A percentile compares a stretch with the other conserved stretches of the same genome.
phyloP scores from a whole-genome alignment of 2,797 vertebrate genomes.

The Rhabdomys pumilio region DNA sequence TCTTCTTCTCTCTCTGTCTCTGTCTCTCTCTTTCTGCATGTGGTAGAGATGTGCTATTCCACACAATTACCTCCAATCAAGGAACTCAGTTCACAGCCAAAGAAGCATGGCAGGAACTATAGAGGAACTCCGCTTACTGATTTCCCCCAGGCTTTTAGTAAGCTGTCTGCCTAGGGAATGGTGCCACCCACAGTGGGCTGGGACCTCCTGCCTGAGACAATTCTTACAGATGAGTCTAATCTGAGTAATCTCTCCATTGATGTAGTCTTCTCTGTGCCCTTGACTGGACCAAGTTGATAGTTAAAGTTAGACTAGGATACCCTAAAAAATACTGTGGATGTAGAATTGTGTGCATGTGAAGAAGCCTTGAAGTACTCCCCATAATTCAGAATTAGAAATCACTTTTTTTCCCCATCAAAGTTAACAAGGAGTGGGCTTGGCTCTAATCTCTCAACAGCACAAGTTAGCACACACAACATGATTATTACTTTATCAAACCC shows the following conservation, averaged over 20 bases:
- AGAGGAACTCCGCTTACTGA: not conserved
- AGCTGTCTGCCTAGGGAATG: not conserved
- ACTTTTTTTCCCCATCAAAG: accelerated
- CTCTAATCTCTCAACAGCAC: not conserved
- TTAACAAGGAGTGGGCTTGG: no score
- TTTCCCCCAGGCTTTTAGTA: not conserved
- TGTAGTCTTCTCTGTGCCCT: not conserved
- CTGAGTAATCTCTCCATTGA: not conserved
- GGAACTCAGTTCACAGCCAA: not conserved
- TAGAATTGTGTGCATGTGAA: accelerated
- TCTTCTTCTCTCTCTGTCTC: no score
- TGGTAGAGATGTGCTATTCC: not conserved
- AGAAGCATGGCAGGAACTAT: not conserved
- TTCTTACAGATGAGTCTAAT: not conserved
- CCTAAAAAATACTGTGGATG: not conserved
- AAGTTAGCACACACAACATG: not conserved
- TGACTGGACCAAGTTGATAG: not conserved
- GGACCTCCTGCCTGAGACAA: not conserved
- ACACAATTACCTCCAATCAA: not conserved
- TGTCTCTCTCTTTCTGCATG: not conserved
- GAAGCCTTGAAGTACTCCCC: no score
- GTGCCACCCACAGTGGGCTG: not conserved
- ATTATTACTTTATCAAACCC: not conserved
- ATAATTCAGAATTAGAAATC: not conserved
- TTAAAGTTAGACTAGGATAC: not conserved